Percentiles rank a stretch among this genome's conserved stretches.
These are phyloP conservation scores for Meghimatium bilineatum DNA, from an alignment of 2,888 invertebrate genomes.

Conservation along the genomic window DNA sequence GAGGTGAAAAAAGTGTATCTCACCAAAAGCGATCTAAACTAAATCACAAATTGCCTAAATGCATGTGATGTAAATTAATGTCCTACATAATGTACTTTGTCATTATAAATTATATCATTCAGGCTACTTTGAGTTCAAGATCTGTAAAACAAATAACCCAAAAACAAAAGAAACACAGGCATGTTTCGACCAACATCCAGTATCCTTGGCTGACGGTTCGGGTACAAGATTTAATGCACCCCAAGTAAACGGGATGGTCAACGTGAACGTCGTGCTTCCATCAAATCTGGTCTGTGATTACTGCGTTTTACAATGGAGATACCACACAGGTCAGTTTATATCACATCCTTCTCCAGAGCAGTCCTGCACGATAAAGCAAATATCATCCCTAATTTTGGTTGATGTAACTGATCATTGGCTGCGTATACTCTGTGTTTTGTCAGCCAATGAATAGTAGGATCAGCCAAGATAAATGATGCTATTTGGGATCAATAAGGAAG, in stretches of 20 bases:
- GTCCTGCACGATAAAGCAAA: too few relatives aligned
- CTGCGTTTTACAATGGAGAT: conserved; percentile 46
- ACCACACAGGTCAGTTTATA: conserved; percentile 39
- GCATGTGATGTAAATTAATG: background rate
- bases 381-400: too few relatives aligned
- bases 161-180: conserved; percentile 15
- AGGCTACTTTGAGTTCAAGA: conserved; percentile 46
- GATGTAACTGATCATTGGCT: too few relatives aligned
- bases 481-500: too few relatives aligned
- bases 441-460: too few relatives aligned
- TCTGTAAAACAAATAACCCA: conserved; percentile 33
- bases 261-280: conserved; percentile 26
- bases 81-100: background rate
- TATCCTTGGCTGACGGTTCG: conserved; percentile 37
- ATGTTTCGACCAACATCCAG: conserved; percentile 32
- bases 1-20: too few relatives aligned
- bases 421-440: too few relatives aligned
- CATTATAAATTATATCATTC: background rate
- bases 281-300: conserved; percentile 30
- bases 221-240: conserved; percentile 11
- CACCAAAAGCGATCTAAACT: too few relatives aligned
- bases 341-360: too few relatives aligned
- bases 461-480: too few relatives aligned
- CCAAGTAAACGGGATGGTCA: background rate
- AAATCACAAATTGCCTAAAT: background rate